phyloP scores from a whole-genome alignment of 2,888 invertebrate species.

The Tetragnatha montana region DNA sequence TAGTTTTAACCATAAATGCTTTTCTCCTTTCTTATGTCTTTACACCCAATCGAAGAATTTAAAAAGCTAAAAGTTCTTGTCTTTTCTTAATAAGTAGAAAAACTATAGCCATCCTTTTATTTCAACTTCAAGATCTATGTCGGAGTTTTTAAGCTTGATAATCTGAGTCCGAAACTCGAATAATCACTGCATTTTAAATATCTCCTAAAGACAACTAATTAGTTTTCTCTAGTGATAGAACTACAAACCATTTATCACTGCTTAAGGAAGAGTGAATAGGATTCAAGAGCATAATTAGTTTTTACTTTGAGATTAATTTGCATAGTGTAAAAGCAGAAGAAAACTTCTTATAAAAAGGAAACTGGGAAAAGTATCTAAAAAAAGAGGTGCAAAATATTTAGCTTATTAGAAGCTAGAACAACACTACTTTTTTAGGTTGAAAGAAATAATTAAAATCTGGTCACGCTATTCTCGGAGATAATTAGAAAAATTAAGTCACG shows the following conservation, averaged over 20 bases:
- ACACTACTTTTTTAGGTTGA: neutral
- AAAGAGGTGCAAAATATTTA: neutral
- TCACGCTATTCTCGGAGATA: neutral
- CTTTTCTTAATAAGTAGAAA: no score
- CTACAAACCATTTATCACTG: neutral
- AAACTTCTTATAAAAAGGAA: neutral
- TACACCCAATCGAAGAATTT: no score
- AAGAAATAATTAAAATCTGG: neutral
- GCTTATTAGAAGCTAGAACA: neutral
- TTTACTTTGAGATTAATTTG: neutral
- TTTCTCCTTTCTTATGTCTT: no score
- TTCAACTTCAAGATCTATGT: no score
- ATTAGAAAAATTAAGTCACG: neutral
- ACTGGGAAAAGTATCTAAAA: neutral
- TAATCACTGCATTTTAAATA: no score
- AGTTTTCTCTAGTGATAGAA: neutral
- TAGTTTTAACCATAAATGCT: no score
- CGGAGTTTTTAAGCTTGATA: no score
- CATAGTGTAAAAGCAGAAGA: neutral
- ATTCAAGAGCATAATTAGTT: neutral
- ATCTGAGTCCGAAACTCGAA: no score
- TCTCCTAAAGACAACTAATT: no score
- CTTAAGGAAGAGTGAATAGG: neutral
- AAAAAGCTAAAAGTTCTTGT: no score
- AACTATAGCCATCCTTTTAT: no score